Conservation (phyloP, 2,888 invertebrate genomes). For the Patella caerulea region DNA sequence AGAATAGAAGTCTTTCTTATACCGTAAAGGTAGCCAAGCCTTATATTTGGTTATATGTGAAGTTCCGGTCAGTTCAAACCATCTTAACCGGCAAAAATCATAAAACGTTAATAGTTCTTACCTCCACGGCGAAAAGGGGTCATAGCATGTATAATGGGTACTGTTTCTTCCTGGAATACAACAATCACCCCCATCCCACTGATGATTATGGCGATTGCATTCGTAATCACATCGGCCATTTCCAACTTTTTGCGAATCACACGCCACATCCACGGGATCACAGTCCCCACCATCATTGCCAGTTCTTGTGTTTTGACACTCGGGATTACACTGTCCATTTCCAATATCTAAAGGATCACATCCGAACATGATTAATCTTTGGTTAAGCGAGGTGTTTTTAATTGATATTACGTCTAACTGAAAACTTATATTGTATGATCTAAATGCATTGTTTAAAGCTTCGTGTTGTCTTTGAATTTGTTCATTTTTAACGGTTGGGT, state of each 20-base stretch:
- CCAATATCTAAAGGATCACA: slow-evolving; percentile 62
- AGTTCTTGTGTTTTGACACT: slow-evolving; percentile 59
- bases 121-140: slow-evolving; percentile 59
- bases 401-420: slow-evolving; percentile 41
- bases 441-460: slow-evolving; percentile 54
- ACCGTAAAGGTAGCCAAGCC: no score
- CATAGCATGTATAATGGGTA: slow-evolving; percentile 52
- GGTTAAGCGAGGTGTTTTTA: slow-evolving; percentile 50
- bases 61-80: no score
- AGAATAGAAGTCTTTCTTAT: no score
- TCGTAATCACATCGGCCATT: slow-evolving; percentile 61
- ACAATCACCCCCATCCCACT: slow-evolving; percentile 67
- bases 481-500: slow-evolving; percentile 51
- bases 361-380: slow-evolving; percentile 53
- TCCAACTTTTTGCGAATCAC: slow-evolving; percentile 43
- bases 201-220: slow-evolving; percentile 60
- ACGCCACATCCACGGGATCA: slow-evolving; percentile 48
- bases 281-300: slow-evolving; percentile 69
- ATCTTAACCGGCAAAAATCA: no score
- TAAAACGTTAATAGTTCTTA: slow-evolving; percentile 28
- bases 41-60: no score
- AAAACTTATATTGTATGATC: slow-evolving; percentile 62
- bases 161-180: slow-evolving; percentile 44
- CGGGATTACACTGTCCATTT: slow-evolving; percentile 57
- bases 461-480: slow-evolving; percentile 57